Evolutionary conservation across 2,113 vertebrate genomes (phyloP).

Genomic region (Mellivora capensis): DNA sequence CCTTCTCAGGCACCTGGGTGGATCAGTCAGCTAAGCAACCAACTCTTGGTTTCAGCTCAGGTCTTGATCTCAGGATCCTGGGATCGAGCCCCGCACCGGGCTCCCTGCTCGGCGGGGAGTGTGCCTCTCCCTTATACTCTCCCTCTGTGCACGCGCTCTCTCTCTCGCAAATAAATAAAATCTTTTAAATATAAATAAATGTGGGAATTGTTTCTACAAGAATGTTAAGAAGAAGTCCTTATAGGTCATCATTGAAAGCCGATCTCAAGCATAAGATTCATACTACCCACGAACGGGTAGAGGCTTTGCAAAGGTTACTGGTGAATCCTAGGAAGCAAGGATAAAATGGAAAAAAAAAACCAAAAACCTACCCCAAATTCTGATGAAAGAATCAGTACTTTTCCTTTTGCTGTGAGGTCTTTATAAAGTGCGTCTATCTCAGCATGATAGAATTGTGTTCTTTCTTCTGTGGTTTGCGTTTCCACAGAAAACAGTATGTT

Average conservation of each 20-base stretch:
- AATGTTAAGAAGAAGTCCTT: background rate
- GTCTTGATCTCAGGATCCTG: background rate
- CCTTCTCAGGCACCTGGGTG: background rate
- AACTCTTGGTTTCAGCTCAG: background rate
- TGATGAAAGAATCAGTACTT: constrained; percentile 92
- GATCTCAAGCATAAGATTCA: background rate
- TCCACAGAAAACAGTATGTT: constrained; percentile 98
- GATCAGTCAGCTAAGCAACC: background rate
- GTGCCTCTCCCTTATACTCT: background rate
- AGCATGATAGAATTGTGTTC: constrained; percentile 95
- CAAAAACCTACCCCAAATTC: constrained; percentile 89
- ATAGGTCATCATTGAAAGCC: background rate
- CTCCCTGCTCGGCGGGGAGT: background rate
- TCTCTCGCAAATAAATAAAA: background rate
- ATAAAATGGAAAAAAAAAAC: background rate
- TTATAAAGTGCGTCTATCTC: constrained; percentile 98
- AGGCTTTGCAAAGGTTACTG: background rate
- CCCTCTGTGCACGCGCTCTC: background rate
- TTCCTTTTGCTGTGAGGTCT: constrained; percentile 96
- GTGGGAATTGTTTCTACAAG: background rate
- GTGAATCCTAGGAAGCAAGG: background rate
- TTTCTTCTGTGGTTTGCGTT: constrained; percentile 97
- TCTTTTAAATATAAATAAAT: background rate
- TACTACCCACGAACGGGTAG: background rate
- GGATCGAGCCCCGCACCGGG: background rate